phyloP scores from a whole-genome alignment of 1,140 invertebrate species.

The Pseudomyrmex flavicornis region DNA sequence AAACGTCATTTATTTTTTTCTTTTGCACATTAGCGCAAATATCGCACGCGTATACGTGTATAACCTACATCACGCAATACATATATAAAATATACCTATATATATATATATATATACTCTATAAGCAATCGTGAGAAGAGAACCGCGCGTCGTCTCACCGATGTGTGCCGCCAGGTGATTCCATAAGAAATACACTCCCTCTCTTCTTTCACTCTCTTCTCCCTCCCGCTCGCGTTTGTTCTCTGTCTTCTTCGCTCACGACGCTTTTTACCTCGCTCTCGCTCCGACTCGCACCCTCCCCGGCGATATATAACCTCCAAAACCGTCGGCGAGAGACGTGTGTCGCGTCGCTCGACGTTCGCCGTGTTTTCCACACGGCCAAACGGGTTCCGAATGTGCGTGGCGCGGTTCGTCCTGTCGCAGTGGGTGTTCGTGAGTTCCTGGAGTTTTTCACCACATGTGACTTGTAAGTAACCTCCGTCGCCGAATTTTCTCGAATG shows the following conservation, averaged over 20 bases:
- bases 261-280: neutral
- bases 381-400: slow-evolving; percentile 56
- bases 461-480: slow-evolving; percentile 50
- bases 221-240: neutral
- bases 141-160: slow-evolving; percentile 8
- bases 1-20: neutral
- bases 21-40: neutral
- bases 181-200: slow-evolving; percentile 40
- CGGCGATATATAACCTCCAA: slow-evolving; percentile 65
- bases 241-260: no score
- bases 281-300: slow-evolving; percentile 39
- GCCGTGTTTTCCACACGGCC: slow-evolving; percentile 11
- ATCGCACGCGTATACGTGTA: no score
- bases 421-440: slow-evolving; percentile 40
- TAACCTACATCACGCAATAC: neutral
- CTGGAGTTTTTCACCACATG: slow-evolving; percentile 41
- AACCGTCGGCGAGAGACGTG: slow-evolving; percentile 46
- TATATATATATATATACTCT: neutral
- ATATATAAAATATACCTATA: neutral
- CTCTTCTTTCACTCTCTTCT: neutral
- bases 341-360: slow-evolving; percentile 37
- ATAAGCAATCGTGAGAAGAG: neutral
- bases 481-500: neutral
- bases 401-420: slow-evolving; percentile 26
- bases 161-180: slow-evolving; percentile 39